A percentile compares a stretch with the other conserved stretches of the same genome.
phyloP scores from a whole-genome alignment of 1,140 invertebrate species.

The Pissodes strobi region DNA sequence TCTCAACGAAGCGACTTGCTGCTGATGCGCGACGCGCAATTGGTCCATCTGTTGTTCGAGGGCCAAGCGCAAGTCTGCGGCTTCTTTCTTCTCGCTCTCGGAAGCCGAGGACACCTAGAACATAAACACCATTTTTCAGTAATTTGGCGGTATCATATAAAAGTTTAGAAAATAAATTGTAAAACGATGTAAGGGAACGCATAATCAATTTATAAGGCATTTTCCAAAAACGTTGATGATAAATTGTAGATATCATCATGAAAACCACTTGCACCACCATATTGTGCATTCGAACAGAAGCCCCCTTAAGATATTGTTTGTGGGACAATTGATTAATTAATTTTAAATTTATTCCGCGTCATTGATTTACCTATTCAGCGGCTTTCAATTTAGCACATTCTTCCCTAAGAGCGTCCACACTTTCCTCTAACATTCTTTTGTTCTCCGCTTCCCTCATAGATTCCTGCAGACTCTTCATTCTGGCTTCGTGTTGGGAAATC shows the following conservation, averaged over 20 bases:
- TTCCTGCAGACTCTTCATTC: constrained; percentile 92
- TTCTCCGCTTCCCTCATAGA: constrained; percentile 93
- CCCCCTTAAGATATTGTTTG: too few species aligned
- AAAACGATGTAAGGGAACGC: too few species aligned
- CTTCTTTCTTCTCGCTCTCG: constrained; percentile 86
- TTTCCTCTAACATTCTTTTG: constrained; percentile 89
- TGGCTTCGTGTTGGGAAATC: constrained; percentile 94
- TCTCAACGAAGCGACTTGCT: constrained; percentile 85
- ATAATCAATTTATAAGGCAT: too few species aligned
- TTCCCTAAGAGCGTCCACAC: constrained; percentile 88
- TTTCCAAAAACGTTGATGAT: too few species aligned
- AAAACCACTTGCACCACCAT: too few species aligned
- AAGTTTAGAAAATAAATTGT: too few species aligned
- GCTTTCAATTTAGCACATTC: constrained; percentile 91
- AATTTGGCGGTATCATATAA: too few species aligned
- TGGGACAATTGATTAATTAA: too few species aligned
- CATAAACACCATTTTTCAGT: too few species aligned
- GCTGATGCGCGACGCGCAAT: constrained; percentile 90
- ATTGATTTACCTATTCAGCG: constrained; percentile 65
- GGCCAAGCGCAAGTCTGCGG: constrained; percentile 79
- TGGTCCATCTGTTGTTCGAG: constrained; percentile 94
- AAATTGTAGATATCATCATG: too few species aligned
- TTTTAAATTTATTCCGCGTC: background rate
- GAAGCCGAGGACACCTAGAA: constrained; percentile 72
- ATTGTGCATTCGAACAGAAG: too few species aligned